These are phyloP conservation scores for Limonius californicus DNA, from an alignment of 1,140 invertebrate genomes.

Conservation along the genomic window DNA sequence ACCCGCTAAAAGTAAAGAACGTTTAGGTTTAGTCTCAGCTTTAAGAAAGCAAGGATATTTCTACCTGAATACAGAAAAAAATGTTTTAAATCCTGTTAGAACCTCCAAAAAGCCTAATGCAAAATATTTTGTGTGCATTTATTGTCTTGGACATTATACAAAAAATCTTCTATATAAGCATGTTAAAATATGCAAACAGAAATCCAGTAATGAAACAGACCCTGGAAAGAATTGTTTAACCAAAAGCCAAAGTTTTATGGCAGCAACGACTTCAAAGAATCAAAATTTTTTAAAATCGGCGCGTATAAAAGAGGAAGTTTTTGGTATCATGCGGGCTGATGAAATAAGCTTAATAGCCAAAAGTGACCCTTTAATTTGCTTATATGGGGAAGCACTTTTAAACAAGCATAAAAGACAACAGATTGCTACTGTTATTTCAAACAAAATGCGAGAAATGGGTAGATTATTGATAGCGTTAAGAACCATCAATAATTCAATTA, in stretches of 20 bases:
- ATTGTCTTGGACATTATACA: constrained; percentile 23
- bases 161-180: constrained; percentile 21
- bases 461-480: constrained; percentile 21
- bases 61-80: constrained; percentile 26
- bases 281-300: constrained; percentile 1
- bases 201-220: constrained; percentile 4
- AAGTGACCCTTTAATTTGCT: constrained; percentile 29
- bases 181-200: constrained; percentile 18
- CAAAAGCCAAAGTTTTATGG: constrained; percentile 14
- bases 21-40: constrained; percentile 17
- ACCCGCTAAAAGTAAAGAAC: too few relatives aligned
- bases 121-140: constrained; percentile 21
- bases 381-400: constrained; percentile 25
- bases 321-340: constrained; percentile 26
- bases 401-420: constrained; percentile 30
- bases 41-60: constrained; percentile 29
- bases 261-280: constrained; percentile 15
- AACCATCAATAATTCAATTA: constrained; percentile 1
- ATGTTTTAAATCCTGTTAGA: constrained; percentile 23
- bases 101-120: constrained; percentile 20
- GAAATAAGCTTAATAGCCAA: constrained; percentile 26
- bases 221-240: constrained; percentile 14
- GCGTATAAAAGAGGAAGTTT: constrained; percentile 27
- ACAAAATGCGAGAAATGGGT: constrained; percentile 30
- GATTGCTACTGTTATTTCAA: constrained; percentile 23